These are phyloP conservation scores for Pleuronectes platessa DNA, from an alignment of 2,113 vertebrate genomes.

Conservation along the genomic window DNA sequence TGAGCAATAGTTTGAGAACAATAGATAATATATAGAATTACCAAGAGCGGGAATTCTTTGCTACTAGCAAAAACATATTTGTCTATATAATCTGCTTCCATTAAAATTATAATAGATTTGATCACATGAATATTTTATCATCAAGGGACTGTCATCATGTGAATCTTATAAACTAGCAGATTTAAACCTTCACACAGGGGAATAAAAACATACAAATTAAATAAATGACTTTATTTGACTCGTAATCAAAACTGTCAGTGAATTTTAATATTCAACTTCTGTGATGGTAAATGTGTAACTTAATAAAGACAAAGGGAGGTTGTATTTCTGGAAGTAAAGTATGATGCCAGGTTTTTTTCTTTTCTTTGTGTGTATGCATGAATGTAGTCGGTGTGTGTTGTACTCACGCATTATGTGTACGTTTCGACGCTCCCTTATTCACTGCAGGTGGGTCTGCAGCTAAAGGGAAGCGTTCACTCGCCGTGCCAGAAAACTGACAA, in stretches of 20 bases:
- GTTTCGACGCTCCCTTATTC: slow-evolving; percentile 72
- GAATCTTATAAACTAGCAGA: neutral
- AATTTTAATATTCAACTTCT: slow-evolving; percentile 7
- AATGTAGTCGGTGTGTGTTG: neutral
- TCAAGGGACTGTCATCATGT: neutral
- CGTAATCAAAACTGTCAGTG: neutral
- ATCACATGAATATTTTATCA: neutral
- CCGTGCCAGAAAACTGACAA: slow-evolving; percentile 65
- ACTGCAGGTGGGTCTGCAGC: slow-evolving; percentile 85
- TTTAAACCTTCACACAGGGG: neutral
- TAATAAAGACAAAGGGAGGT: slow-evolving; percentile 4
- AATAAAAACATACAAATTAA: neutral
- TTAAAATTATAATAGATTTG: neutral
- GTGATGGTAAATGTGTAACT: neutral
- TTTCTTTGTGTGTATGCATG: neutral
- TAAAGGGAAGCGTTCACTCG: slow-evolving; percentile 59
- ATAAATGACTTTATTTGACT: neutral
- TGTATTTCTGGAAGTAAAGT: too few relatives aligned
- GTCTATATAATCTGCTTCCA: neutral
- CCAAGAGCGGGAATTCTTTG: too few relatives aligned
- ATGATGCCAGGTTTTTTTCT: neutral
- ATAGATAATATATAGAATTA: too few relatives aligned
- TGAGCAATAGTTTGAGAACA: too few relatives aligned
- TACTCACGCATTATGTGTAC: neutral
- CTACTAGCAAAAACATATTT: neutral